Evolutionary conservation across 2,888 invertebrate genomes (phyloP).

Genomic region (Acleris literana): DNA sequence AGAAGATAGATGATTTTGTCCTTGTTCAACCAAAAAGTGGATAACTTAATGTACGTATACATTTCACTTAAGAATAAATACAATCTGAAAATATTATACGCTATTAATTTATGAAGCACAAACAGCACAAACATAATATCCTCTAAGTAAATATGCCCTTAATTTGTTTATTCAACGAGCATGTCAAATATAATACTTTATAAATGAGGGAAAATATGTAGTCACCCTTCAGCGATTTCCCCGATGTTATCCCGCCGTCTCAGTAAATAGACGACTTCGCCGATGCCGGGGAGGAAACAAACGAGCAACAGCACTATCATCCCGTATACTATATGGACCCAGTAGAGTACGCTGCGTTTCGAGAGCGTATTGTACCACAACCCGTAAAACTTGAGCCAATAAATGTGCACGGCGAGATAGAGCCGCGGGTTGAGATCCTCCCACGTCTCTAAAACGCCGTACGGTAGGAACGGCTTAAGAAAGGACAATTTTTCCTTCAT

Average conservation of each 20-base stretch:
- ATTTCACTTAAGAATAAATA: constrained; percentile 80
- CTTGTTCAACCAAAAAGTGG: constrained; percentile 74
- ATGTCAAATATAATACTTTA: constrained; percentile 45
- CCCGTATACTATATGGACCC: constrained; percentile 68
- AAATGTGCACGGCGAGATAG: constrained; percentile 75
- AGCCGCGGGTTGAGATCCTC: constrained; percentile 70
- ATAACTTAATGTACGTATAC: constrained; percentile 78
- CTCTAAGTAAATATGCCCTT: constrained; percentile 7
- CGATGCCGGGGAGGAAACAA: constrained; percentile 79
- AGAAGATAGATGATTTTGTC: constrained; percentile 67
- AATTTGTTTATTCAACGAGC: constrained; percentile 46
- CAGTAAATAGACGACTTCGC: constrained; percentile 87
- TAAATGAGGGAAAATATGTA: constrained; percentile 43
- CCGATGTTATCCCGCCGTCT: constrained; percentile 85
- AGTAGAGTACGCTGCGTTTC: constrained; percentile 58
- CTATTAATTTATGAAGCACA: constrained; percentile 6
- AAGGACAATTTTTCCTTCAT: constrained; percentile 55
- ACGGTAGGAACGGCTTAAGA: constrained; percentile 61
- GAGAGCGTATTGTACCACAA: constrained; percentile 74
- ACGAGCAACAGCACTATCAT: constrained; percentile 71
- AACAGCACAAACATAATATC: constrained; percentile 13
- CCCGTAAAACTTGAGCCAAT: constrained; percentile 79
- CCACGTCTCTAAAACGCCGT: constrained; percentile 71
- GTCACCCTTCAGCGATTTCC: constrained; percentile 82
- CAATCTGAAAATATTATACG: constrained; percentile 57